Evolutionary conservation across 2,888 invertebrate species (phyloP), one percentile per base, ranked within the genome.

Genomic region (Scrobipalpa costella): DNA sequence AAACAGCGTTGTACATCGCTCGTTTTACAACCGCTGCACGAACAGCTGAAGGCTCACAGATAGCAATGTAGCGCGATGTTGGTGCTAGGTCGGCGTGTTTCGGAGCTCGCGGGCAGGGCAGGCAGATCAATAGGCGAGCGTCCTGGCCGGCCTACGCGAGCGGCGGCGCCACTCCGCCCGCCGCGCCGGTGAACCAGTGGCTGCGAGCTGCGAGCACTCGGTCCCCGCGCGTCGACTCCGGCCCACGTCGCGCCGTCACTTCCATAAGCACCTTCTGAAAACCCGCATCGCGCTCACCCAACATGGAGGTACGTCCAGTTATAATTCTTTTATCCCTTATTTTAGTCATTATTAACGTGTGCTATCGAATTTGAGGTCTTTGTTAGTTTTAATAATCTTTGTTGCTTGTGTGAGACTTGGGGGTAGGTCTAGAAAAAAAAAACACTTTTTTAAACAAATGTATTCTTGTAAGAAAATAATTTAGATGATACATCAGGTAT

Each of bases 61-160:
- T 3, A 44, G 44, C 44, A 44, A 15, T 44, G 44, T 44, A 44
- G n/a, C n/a, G 44, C 44, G 44, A 44, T 44, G 44, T 44, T 44
- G 44, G 44, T 15, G 44, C 44, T n/a, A n/a, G 0, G 7, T n/a
- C n/a, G 6, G 15, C 6, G 44, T 15, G 15, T 44, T 15, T 15
- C 44, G 44, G 44, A n/a, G 44, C 9, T 44, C 44, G 44, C 44
- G 44, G 44, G 44, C 21, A 15, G 76, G 80, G 63, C 17, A 40
- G 55, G 74, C 84, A 80, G 86, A 87, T 87, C 88, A 80, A 87
- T 88, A 86, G 80, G 73, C 71, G 69, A 73, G 83, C 81, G 82
- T 81, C 82, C 83, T 68, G 74, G 73, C 73, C 72, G 72, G 75
- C 69, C 68, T 71, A 73, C 27, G 57, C 21, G 69, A 69, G 59